Conservation (phyloP, 2,797 vertebrate species). For the Gouania willdenowi region DNA sequence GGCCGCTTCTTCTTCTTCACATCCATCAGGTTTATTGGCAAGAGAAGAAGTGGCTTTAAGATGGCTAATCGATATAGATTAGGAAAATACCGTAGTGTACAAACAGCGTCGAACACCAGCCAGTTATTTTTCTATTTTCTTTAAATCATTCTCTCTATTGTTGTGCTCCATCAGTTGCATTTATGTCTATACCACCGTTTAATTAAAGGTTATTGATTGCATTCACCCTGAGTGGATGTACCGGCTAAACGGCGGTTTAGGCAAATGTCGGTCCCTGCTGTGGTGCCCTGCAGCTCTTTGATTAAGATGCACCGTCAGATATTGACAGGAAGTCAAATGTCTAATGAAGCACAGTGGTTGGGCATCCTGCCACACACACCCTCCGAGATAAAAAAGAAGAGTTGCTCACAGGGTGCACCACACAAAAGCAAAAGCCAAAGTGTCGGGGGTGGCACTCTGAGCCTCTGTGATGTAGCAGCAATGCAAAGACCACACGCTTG, state of each 20-base stretch:
- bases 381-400: constrained; percentile 60
- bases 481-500: constrained; percentile 29
- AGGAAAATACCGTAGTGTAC: constrained; percentile 26
- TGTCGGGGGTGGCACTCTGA: constrained; percentile 22
- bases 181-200: constrained; percentile 3
- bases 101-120: constrained; percentile 7
- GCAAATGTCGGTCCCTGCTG: constrained; percentile 62
- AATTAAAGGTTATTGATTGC: constrained; percentile 40
- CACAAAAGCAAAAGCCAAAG: constrained; percentile 47
- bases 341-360: constrained; percentile 70
- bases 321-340: constrained; percentile 73
- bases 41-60: constrained; percentile 17
- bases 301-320: constrained; percentile 69
- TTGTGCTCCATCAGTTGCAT: constrained; percentile 4
- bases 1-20: constrained; percentile 15
- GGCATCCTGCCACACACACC: constrained; percentile 38
- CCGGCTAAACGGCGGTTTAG: constrained; percentile 32
- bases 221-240: constrained; percentile 19
- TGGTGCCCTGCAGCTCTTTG: constrained; percentile 57
- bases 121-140: constrained; percentile 25
- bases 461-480: constrained; percentile 41
- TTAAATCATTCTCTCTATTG: not conserved
- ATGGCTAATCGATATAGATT: constrained; percentile 45
- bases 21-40: constrained; percentile 42
- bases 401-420: constrained; percentile 25